A percentile compares a stretch with the other conserved stretches of the same genome.
Conservation (phyloP, 30 jellyfish, hydroid and myxozoan genomes). For the Calvadosia cruxmelitensis region DNA sequence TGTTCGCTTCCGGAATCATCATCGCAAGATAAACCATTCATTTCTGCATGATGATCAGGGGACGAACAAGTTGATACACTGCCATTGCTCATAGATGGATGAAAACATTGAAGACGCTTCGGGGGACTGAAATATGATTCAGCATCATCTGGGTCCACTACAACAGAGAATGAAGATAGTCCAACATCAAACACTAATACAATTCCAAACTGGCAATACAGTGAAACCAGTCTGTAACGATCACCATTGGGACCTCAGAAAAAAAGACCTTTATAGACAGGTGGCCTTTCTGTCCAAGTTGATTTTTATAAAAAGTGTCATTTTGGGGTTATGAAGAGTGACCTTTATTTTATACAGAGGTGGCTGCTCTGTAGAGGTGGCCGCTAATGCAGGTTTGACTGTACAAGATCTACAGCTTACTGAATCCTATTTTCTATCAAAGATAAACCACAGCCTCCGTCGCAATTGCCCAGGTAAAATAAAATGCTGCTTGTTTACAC, state of each 20-base stretch:
- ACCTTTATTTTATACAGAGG: too few species aligned
- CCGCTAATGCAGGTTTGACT: too few species aligned
- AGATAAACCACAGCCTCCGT: not conserved
- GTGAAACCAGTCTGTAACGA: too few species aligned
- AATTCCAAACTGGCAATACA: not conserved
- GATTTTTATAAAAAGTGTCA: too few species aligned
- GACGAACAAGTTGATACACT: slow-evolving; percentile 85
- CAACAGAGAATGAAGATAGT: not conserved
- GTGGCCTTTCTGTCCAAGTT: too few species aligned
- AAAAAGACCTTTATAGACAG: too few species aligned
- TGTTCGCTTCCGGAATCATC: slow-evolving; percentile 88
- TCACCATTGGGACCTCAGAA: too few species aligned
- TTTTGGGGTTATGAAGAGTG: too few species aligned
- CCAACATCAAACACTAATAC: not conserved
- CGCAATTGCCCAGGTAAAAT: not conserved
- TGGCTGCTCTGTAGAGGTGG: too few species aligned
- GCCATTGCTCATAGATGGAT: slow-evolving; percentile 54
- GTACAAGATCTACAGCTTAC: not conserved
- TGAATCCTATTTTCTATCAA: not conserved
- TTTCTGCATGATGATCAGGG: slow-evolving; percentile 53
- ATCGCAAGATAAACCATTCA: slow-evolving; percentile 47
- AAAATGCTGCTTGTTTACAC: too few species aligned
- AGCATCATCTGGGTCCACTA: slow-evolving; percentile 91
- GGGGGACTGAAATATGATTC: slow-evolving; percentile 36
- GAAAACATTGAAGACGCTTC: slow-evolving; percentile 31